These are phyloP conservation scores for Alitta virens DNA, from an alignment of 2,888 invertebrate genomes.

Conservation along the genomic window DNA sequence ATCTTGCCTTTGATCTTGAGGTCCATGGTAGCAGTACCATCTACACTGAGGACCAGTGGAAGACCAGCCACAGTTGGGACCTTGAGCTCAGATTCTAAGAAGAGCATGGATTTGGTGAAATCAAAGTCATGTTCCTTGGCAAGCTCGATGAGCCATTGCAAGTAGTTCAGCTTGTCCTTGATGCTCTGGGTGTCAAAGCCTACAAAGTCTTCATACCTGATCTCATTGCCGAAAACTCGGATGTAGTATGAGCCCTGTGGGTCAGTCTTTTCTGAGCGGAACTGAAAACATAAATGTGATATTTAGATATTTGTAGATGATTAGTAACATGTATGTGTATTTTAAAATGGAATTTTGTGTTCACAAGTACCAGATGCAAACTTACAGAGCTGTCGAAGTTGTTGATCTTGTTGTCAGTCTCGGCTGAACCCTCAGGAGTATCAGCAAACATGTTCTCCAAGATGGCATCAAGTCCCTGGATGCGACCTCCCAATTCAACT, in stretches of 20 bases:
- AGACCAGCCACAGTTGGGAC: slow-evolving; percentile 82
- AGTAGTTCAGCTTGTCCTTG: slow-evolving; percentile 54
- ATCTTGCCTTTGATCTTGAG: slow-evolving; percentile 78
- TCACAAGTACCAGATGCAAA: too few relatives aligned
- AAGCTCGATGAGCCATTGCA: slow-evolving; percentile 61
- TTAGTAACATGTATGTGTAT: neutral
- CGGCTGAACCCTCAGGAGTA: too few relatives aligned
- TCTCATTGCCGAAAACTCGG: slow-evolving; percentile 87
- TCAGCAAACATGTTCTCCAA: slow-evolving; percentile 68
- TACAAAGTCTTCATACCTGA: slow-evolving; percentile 57
- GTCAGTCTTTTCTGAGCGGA: neutral
- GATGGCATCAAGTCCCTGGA: slow-evolving; percentile 83
- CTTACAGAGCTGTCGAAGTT: neutral
- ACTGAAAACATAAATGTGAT: too few relatives aligned
- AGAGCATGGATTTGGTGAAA: slow-evolving; percentile 75
- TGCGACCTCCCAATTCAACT: slow-evolving; percentile 76
- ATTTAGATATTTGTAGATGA: too few relatives aligned
- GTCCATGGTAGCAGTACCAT: slow-evolving; percentile 83
- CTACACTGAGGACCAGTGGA: slow-evolving; percentile 78
- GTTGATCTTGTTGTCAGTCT: neutral
- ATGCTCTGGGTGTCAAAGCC: slow-evolving; percentile 30
- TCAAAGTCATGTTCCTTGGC: slow-evolving; percentile 72
- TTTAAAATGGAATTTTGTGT: too few relatives aligned
- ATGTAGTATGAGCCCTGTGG: slow-evolving; percentile 65
- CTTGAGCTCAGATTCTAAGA: slow-evolving; percentile 84